Base-by-base conservation (phyloP, 1,140 invertebrate species). In the Anoplolepis gracilipes region DNA sequence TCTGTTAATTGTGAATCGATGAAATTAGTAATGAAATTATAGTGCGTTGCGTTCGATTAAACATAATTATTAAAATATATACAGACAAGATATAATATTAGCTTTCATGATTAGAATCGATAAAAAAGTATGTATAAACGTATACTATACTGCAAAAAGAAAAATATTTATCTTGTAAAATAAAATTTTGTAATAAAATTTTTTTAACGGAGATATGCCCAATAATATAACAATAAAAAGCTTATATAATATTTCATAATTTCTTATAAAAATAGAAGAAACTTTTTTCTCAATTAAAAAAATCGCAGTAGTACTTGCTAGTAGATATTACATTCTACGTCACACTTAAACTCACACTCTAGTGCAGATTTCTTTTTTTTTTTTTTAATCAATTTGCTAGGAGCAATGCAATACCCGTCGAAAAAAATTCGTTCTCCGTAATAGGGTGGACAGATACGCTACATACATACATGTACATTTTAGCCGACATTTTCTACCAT, bases 21-120 rank as follows among this genome's bases (percentile, higher is more conserved):
- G 36, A 79, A 69, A 79, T 69, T 79, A 79, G 69, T 33, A 49
- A 69, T 78, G 33, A 69, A 69, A 79, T 79, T 49, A 49, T 49
- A 64, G 10, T 69, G 49, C 6, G 16, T 19, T 55, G 22, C 25
- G 36, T 30, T 5, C 46, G 22, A 55, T 67, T 65, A 13, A 39
- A 79, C 33, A 79, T 69, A 79, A 79, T 79, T 69, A 69, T 49
- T 55, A 16, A 79, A 57, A 69, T 79, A 57, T 39, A 16, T 28
- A 16, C 5, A 65, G 13, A 22, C 30, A n/a, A 13, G 36, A 13
- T 67, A 42, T 25, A 22, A 16, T 16, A 59, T 57, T 13, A 69
- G 22, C 55, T 33, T 30, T 7, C 39, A n/a, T 25, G 25, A 42
- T 42, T 39, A 46, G 4, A 78, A 36, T 10, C 2, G 36, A 36